Conservation (phyloP, 1,140 invertebrate species). For the Macrosteles quadrilineatus region DNA sequence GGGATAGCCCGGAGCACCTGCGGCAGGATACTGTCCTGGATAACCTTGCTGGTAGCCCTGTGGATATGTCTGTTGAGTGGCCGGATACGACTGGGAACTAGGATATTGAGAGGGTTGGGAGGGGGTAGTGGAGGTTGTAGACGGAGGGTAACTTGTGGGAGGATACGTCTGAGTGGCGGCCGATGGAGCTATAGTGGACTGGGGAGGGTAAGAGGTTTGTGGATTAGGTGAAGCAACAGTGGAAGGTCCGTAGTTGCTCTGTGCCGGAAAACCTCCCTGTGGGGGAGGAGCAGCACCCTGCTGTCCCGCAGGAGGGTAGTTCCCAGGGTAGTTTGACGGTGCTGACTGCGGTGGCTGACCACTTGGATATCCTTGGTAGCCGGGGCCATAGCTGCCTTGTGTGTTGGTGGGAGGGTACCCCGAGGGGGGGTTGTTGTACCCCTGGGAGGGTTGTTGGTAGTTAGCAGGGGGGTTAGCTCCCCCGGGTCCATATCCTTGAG, state of each 20-base stretch:
- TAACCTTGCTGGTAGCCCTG: slow-evolving; percentile 23
- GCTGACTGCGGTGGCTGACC: slow-evolving; percentile 5
- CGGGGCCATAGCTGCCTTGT: slow-evolving; percentile 13
- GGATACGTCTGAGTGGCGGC: slow-evolving; percentile 38
- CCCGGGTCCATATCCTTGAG: slow-evolving; percentile 17
- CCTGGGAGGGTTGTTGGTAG: not conserved
- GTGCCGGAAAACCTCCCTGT: slow-evolving; percentile 2
- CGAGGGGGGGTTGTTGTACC: slow-evolving; percentile 2
- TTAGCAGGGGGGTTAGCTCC: not conserved
- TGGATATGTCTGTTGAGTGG: slow-evolving; percentile 14
- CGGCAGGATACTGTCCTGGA: slow-evolving; percentile 25
- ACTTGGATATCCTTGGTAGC: not conserved
- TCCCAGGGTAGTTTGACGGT: slow-evolving; percentile 18
- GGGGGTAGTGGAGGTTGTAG: slow-evolving; percentile 4
- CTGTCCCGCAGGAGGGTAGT: slow-evolving; percentile 19
- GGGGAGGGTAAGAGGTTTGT: slow-evolving; percentile 35
- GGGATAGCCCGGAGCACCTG: slow-evolving; percentile 15
- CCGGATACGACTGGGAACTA: not conserved
- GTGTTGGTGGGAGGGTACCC: slow-evolving; percentile 12
- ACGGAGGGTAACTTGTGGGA: slow-evolving; percentile 27
- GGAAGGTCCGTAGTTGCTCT: slow-evolving; percentile 30
- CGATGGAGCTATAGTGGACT: slow-evolving; percentile 37
- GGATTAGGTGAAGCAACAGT: slow-evolving; percentile 28
- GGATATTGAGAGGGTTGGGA: slow-evolving; percentile 21
- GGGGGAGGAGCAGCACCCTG: slow-evolving; percentile 18